Evolutionary conservation across 2,113 vertebrate genomes (phyloP).

Genomic region (Nanorana parkeri): DNA sequence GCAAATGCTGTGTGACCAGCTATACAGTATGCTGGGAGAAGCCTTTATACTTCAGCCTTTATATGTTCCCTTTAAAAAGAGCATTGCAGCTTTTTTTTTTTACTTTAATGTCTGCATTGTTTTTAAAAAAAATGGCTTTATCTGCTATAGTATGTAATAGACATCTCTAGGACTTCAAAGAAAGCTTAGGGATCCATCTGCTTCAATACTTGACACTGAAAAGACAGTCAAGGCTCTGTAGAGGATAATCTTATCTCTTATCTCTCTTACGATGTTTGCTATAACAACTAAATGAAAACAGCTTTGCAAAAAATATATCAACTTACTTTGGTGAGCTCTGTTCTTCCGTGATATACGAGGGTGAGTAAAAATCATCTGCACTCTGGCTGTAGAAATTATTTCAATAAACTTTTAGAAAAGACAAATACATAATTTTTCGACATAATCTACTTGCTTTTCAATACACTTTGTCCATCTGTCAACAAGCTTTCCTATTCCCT

Average conservation of each 20-base stretch:
- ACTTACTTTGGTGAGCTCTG: not conserved
- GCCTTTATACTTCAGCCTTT: no score
- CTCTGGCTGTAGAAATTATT: no score
- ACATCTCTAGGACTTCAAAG: conserved; percentile 14
- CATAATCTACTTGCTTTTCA: no score
- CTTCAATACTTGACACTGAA: conserved; percentile 48
- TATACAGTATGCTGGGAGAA: no score
- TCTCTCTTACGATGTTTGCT: conserved; percentile 38
- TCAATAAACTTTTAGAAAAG: no score
- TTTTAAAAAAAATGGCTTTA: conserved; percentile 28
- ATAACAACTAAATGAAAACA: conserved; percentile 29
- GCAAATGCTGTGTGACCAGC: no score
- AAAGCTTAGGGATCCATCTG: conserved; percentile 39
- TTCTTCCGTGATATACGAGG: not conserved
- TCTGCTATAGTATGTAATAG: conserved; percentile 24
- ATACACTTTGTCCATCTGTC: no score
- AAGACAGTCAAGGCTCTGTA: conserved; percentile 33
- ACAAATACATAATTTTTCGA: no score
- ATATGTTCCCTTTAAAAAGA: not conserved
- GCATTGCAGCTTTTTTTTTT: not conserved
- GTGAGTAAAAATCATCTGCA: no score
- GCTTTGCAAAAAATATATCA: conserved; percentile 13
- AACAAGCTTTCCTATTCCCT: no score
- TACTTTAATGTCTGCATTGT: not conserved
- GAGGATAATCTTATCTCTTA: conserved; percentile 46